phyloP scores from a whole-genome alignment of 1,140 invertebrate genomes.

The Zaprionus inermis region DNA sequence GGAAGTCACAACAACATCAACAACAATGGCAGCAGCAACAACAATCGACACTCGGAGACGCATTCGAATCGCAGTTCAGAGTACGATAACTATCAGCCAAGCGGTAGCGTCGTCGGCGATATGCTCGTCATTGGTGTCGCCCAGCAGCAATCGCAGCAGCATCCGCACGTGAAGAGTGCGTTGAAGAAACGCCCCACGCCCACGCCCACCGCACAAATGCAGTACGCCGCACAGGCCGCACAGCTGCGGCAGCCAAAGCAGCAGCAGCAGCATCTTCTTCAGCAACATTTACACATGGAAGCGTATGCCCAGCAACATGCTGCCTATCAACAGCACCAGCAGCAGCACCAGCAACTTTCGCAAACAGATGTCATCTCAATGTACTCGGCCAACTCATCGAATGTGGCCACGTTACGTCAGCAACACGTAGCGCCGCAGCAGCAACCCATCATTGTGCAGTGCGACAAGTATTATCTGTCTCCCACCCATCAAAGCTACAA shows the following conservation, averaged over 20 bases:
- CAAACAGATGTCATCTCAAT: slow-evolving; percentile 73
- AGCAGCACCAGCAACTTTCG: slow-evolving; percentile 47
- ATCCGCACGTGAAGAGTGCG: slow-evolving; percentile 68
- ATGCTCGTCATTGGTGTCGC: slow-evolving; percentile 73
- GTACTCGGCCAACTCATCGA: slow-evolving; percentile 79
- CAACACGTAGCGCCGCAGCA: slow-evolving; percentile 74
- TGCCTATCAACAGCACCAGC: slow-evolving; percentile 31
- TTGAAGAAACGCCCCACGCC: slow-evolving; percentile 71
- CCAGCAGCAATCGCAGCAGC: slow-evolving; percentile 67
- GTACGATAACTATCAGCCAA: slow-evolving; percentile 77
- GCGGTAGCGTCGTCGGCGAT: slow-evolving; percentile 45
- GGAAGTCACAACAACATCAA: slow-evolving; percentile 37
- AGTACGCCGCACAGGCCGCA: slow-evolving; percentile 45
- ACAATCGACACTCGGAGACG: slow-evolving; percentile 74
- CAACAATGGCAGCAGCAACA: slow-evolving; percentile 44
- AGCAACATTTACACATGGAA: slow-evolving; percentile 41
- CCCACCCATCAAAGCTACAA: slow-evolving; percentile 79
- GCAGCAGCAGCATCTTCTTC: slow-evolving; percentile 35
- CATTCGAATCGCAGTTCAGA: slow-evolving; percentile 79
- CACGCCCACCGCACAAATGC: slow-evolving; percentile 59
- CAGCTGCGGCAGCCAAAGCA: slow-evolving; percentile 50
- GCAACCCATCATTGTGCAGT: slow-evolving; percentile 76
- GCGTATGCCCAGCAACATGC: slow-evolving; percentile 34
- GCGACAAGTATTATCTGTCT: slow-evolving; percentile 80
- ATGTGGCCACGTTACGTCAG: slow-evolving; percentile 77